These are phyloP conservation scores for Apistogramma diplotaenia DNA, from an alignment of 2,113 vertebrate species.

Conservation along the genomic window DNA sequence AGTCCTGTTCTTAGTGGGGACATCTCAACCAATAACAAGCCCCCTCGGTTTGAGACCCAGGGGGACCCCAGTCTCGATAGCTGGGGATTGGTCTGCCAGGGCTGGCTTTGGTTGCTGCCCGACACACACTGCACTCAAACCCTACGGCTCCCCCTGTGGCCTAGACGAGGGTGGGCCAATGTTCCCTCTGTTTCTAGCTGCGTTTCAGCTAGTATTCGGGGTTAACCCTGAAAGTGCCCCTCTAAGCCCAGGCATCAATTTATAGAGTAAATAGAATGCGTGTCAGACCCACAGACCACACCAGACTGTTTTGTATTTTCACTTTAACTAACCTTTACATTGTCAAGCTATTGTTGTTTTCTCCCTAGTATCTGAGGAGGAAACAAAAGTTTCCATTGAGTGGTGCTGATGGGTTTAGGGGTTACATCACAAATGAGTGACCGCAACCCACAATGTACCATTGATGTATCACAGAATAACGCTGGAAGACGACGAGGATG, in stretches of 20 bases:
- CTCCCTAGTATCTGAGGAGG: too few relatives aligned
- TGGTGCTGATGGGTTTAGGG: not conserved
- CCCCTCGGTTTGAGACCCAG: too few relatives aligned
- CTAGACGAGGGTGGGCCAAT: too few relatives aligned
- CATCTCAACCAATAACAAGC: too few relatives aligned
- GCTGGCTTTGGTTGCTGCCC: too few relatives aligned
- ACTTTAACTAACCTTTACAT: not conserved
- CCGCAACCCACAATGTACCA: not conserved
- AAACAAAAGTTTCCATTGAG: not conserved
- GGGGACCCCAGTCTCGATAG: too few relatives aligned
- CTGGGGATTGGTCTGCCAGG: too few relatives aligned
- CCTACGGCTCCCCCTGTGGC: too few relatives aligned
- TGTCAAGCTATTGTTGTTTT: not conserved
- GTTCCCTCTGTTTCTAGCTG: too few relatives aligned
- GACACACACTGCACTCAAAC: too few relatives aligned
- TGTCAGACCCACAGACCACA: not conserved
- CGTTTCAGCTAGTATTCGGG: too few relatives aligned
- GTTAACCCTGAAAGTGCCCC: not conserved
- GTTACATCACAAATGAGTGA: not conserved
- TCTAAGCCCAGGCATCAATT: not conserved
- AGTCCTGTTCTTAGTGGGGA: too few relatives aligned
- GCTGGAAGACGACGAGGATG: conserved; percentile 78
- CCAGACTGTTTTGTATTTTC: not conserved
- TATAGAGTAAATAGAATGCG: not conserved
- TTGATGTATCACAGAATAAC: conserved; percentile 72